Evolutionary conservation across 2,113 vertebrate genomes (phyloP).

Genomic region (Tragulus kanchil): DNA sequence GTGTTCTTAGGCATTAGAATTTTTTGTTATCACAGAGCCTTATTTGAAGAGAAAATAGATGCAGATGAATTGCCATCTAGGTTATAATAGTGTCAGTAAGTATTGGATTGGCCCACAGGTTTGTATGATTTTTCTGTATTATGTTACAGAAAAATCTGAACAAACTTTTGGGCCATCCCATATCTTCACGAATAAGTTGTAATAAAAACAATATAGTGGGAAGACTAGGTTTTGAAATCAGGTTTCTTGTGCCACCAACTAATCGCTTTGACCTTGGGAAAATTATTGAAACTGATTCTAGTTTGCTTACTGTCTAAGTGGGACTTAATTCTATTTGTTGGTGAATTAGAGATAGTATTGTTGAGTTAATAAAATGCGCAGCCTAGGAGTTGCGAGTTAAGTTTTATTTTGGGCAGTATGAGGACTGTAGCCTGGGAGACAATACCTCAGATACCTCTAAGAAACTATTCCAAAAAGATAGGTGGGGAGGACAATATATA

Average conservation of each 20-base stretch:
- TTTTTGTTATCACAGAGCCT: conserved; percentile 57
- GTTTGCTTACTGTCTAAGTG: conserved; percentile 58
- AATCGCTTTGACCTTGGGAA: conserved; percentile 63
- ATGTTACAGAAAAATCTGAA: neutral
- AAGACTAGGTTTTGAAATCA: conserved; percentile 64
- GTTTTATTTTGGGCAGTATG: neutral
- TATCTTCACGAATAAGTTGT: conserved; percentile 64
- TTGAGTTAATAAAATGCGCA: neutral
- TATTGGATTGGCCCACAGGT: neutral
- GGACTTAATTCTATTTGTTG: conserved; percentile 45
- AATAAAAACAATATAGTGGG: conserved; percentile 63
- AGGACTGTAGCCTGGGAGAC: neutral
- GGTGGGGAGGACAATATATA: neutral
- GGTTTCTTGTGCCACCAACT: conserved; percentile 52
- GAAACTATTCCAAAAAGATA: neutral
- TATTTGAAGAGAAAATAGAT: conserved; percentile 64
- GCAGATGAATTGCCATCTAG: conserved; percentile 59
- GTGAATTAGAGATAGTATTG: conserved; percentile 53
- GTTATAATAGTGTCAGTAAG: conserved; percentile 32
- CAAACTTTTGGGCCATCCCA: neutral
- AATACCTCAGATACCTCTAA: neutral
- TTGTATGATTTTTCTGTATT: neutral
- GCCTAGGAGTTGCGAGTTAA: neutral
- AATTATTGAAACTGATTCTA: conserved; percentile 72
- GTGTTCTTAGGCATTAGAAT: conserved; percentile 65